Conservation (phyloP, 2,113 vertebrate species). For the Bungarus multicinctus region DNA sequence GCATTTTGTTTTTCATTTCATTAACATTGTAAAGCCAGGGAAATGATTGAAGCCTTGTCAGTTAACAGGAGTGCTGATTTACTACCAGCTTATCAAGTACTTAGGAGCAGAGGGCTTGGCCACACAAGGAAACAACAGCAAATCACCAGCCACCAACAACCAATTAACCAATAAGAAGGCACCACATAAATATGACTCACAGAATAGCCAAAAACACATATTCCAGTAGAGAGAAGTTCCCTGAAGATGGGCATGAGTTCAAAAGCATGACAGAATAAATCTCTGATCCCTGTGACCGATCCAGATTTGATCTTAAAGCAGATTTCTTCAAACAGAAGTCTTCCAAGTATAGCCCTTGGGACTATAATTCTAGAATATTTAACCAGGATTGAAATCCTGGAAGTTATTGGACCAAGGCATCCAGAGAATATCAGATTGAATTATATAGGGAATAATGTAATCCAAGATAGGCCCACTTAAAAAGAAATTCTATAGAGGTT, state of each 20-base stretch:
- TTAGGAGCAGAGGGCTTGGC: background rate
- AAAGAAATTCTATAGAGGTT: background rate
- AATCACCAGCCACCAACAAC: too few species aligned
- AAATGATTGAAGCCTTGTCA: background rate
- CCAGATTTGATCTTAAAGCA: background rate
- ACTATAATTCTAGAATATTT: background rate
- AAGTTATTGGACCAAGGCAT: background rate
- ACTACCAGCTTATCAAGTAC: background rate
- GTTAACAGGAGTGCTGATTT: background rate
- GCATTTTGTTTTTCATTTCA: background rate
- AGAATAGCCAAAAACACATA: background rate
- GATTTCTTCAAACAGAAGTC: background rate
- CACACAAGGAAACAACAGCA: too few species aligned
- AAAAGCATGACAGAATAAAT: background rate
- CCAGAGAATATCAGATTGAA: background rate
- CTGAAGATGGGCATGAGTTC: background rate
- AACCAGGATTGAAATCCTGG: background rate
- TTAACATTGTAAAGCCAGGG: background rate
- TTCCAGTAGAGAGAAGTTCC: background rate
- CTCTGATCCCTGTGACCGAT: background rate
- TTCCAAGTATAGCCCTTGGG: background rate
- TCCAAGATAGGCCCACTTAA: background rate
- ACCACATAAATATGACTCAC: too few species aligned
- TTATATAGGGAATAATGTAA: background rate
- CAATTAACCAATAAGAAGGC: too few species aligned